Evolutionary conservation across 2,888 invertebrate genomes (phyloP).

Genomic region (Sphecodes monilicornis): DNA sequence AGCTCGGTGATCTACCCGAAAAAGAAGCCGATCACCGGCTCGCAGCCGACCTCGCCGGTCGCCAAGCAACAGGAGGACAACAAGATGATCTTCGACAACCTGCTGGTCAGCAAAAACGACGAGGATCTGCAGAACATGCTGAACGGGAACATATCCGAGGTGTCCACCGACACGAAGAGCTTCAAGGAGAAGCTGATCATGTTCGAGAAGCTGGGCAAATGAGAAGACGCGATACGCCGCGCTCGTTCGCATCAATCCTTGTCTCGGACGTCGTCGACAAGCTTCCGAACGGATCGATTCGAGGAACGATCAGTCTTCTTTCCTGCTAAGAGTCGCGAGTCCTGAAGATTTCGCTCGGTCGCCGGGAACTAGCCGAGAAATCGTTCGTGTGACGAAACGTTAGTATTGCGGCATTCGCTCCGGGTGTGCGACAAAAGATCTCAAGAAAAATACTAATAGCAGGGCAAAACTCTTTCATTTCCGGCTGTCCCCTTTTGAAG

Average conservation of each 20-base stretch:
- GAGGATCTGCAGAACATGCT: conserved; percentile 83
- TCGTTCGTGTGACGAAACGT: conserved; percentile 11
- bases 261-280: neutral
- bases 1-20: conserved; percentile 78
- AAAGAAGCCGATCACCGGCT: conserved; percentile 75
- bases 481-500: neutral
- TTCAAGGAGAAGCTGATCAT: conserved; percentile 83
- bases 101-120: conserved; percentile 80
- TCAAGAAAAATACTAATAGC: neutral
- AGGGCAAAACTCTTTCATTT: neutral
- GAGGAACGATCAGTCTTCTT: neutral
- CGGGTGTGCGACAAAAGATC: neutral
- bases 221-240: conserved; percentile 47
- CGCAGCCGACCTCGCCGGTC: conserved; percentile 78
- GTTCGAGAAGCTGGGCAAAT: conserved; percentile 83
- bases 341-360: conserved; percentile 41
- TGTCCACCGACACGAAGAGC: conserved; percentile 82
- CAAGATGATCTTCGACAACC: conserved; percentile 80
- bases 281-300: conserved; percentile 1
- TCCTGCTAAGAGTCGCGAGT: conserved; percentile 18
- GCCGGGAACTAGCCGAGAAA: conserved; percentile 24
- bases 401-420: neutral
- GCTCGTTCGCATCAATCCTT: neutral
- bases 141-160: conserved; percentile 83
- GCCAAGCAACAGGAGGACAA: conserved; percentile 81